These are phyloP conservation scores for Plagiodera versicolora DNA, from an alignment of 2,888 invertebrate species.

Conservation along the genomic window DNA sequence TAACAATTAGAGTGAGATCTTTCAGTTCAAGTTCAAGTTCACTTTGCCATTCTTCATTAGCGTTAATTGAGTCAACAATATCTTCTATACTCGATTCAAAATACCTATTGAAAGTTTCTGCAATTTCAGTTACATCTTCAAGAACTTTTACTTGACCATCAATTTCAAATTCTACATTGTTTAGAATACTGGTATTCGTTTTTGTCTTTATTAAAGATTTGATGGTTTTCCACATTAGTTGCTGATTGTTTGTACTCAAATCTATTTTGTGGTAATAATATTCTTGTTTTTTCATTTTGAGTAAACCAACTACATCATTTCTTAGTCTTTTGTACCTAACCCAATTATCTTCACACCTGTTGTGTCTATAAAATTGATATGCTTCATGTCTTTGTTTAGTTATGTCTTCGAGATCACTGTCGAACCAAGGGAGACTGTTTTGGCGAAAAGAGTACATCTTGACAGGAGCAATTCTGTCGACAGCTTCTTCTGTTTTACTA, in stretches of 20 bases:
- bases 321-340: neutral
- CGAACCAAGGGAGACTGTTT: neutral
- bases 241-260: constrained; percentile 4
- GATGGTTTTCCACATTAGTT: constrained; percentile 2
- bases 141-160: constrained; percentile 2
- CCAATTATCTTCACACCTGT: neutral
- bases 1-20: constrained; percentile 3
- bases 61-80: neutral
- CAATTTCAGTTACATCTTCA: neutral
- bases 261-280: constrained; percentile 9
- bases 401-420: neutral
- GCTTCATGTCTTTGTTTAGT: neutral
- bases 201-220: neutral
- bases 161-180: neutral
- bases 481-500: neutral
- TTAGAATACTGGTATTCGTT: neutral
- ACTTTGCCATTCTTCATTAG: constrained; percentile 6
- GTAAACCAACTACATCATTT: constrained; percentile 5
- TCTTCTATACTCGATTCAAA: neutral
- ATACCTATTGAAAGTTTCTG: constrained; percentile 1
- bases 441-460: neutral
- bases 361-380: neutral
- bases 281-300: constrained; percentile 6
- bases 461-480: neutral
- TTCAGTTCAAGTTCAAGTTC: constrained; percentile 3